Evolutionary conservation across 2,113 vertebrate genomes (phyloP).

Genomic region (Atractosteus spatula): DNA sequence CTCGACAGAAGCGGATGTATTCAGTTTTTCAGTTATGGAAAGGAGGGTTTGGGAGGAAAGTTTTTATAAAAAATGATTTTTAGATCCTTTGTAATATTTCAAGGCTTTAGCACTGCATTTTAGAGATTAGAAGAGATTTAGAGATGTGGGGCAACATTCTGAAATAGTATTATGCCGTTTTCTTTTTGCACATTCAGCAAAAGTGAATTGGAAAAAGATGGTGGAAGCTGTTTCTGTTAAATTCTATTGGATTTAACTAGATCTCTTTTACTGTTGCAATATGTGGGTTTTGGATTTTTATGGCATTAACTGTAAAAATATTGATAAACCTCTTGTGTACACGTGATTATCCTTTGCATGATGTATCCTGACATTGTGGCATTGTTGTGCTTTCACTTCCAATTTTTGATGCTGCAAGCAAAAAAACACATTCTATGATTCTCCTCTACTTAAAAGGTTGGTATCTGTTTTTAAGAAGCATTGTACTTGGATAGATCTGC

Average conservation of each 20-base stretch:
- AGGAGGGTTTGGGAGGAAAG: constrained; percentile 4
- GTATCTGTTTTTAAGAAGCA: too few relatives aligned
- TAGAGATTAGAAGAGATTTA: neutral
- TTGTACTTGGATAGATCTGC: too few relatives aligned
- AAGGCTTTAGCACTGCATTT: neutral
- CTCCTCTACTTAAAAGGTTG: too few relatives aligned
- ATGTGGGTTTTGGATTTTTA: neutral
- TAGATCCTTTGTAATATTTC: neutral
- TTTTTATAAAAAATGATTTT: constrained; percentile 5
- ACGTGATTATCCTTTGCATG: too few relatives aligned
- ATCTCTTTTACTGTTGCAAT: neutral
- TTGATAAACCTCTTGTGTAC: too few relatives aligned
- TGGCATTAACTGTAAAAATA: too few relatives aligned
- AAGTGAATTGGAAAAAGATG: constrained; percentile 10
- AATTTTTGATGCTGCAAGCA: too few relatives aligned
- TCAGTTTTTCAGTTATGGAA: constrained; percentile 26
- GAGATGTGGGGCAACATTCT: neutral
- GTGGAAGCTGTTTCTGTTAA: too few relatives aligned
- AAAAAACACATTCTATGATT: too few relatives aligned
- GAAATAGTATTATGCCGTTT: neutral
- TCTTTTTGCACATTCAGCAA: neutral
- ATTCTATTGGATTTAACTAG: neutral
- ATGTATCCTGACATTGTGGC: too few relatives aligned
- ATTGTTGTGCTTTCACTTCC: too few relatives aligned
- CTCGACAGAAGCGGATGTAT: constrained; percentile 21